Evolutionary conservation across 2,113 vertebrate genomes (phyloP).

Genomic region (Sebastes fasciatus): DNA sequence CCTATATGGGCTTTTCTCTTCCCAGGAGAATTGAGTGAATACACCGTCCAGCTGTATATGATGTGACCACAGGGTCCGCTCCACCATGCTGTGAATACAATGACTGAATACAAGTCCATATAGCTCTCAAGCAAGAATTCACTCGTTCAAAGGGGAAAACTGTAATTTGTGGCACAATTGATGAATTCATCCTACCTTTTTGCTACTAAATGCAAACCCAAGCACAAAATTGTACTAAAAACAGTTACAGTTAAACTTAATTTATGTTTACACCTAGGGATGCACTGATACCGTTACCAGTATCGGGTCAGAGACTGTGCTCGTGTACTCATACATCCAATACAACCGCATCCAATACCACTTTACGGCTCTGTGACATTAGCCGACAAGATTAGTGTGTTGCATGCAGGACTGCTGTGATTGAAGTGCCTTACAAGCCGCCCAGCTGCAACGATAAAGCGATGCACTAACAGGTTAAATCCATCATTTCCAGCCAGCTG

Average conservation of each 20-base stretch:
- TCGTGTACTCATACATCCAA: no score
- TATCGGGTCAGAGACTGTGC: no score
- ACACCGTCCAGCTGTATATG: background rate
- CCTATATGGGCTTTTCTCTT: background rate
- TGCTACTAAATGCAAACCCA: background rate
- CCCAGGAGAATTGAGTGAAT: conserved; percentile 3
- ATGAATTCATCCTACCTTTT: background rate
- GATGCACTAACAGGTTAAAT: no score
- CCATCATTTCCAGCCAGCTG: no score
- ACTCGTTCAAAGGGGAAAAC: background rate
- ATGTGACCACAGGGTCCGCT: conserved; percentile 1
- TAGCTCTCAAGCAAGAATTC: background rate
- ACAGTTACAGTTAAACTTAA: background rate
- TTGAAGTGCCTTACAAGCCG: no score
- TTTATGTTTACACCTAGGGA: background rate
- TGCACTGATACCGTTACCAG: no score
- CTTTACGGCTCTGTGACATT: no score
- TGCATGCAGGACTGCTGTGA: no score
- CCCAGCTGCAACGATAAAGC: no score
- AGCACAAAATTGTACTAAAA: background rate
- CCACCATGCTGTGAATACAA: background rate
- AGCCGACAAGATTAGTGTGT: no score
- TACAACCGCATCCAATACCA: no score
- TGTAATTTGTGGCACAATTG: background rate
- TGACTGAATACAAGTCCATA: conserved; percentile 8